phyloP scores from a whole-genome alignment of 2,797 vertebrate species.

The Muscicapa striata region DNA sequence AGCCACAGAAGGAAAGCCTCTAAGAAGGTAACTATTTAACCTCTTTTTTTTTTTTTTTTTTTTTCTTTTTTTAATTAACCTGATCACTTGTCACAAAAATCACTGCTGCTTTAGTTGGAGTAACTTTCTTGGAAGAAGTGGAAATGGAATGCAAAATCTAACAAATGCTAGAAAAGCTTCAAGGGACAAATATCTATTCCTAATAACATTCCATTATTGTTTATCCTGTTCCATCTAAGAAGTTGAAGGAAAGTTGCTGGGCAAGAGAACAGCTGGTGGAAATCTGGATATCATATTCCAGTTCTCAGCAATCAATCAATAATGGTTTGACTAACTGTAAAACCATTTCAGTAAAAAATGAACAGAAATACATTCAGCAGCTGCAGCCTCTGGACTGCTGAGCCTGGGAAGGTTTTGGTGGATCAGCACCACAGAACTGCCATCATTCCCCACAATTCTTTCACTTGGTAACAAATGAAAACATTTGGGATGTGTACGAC shows the following conservation, averaged over 20 bases:
- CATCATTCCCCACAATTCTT: not conserved
- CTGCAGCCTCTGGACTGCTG: not conserved
- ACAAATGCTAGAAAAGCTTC: not conserved
- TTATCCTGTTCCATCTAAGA: not conserved
- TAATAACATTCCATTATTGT: not conserved
- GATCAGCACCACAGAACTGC: not conserved
- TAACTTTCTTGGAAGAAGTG: not conserved
- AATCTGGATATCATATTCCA: not conserved
- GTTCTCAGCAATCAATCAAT: not conserved
- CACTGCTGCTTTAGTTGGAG: not conserved
- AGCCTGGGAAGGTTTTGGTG: not conserved
- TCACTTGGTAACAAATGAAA: not conserved
- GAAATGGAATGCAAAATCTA: not conserved
- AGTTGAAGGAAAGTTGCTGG: not conserved
- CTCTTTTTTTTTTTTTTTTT: fast-evolving
- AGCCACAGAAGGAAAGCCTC: not conserved
- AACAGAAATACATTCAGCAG: not conserved
- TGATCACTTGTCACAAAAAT: not conserved
- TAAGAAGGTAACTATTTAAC: not conserved
- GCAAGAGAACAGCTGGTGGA: not conserved
- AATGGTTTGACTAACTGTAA: not conserved
- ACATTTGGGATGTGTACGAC: not conserved
- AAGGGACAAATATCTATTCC: not conserved
- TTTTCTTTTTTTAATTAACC: not conserved
- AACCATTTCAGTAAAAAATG: not conserved